Evolutionary conservation across 2,797 vertebrate species (phyloP), one percentile per base, ranked within the genome.

Genomic region (Argentina silus): DNA sequence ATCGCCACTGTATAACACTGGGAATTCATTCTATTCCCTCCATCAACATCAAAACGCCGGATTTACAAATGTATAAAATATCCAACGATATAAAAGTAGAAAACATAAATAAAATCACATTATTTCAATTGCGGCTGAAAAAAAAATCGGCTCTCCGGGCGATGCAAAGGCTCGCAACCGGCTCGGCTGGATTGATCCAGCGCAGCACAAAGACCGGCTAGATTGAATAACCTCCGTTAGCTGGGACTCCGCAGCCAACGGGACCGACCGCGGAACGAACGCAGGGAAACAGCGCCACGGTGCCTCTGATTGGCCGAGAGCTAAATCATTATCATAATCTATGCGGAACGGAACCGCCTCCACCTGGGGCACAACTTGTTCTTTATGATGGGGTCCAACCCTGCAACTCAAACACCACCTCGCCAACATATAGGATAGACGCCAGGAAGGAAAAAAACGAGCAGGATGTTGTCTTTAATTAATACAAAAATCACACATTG

Each of bases 1-100:
- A 98, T 98, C 92, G 95, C 95, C 95, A 94, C 94, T 23, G 94
- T 91, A 91, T 94, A 95, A 94, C 95, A 98, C 85, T 93, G 95
- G 92, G 95, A 91, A 89, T 89, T 95, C 96, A 96, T 96, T 91
- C 94, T 91, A 78, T 53, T 78, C 81, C 77, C 72, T 79, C 84
- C 92, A 83, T 82, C 69, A 84, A 90, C 70, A 67, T 51, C 63
- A 67, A 12, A 2, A 68, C 68, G 73, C 59, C 64, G 45, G 0
- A 45, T 36, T 36, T 56, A 6, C 71, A 51, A 71, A 70, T 19
- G 77, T 15, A 19, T 53, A 60, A 63, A 69, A 59, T 48, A 6
- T 72, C 82, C 87, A 62, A 87, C 15, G 80, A 81, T 85, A 88
- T 0, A 85, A 90, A 88, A 88, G 84, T 79, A 86, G 77, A 83